Conservation (phyloP, 2,113 vertebrate species). For the Atractosteus spatula region DNA sequence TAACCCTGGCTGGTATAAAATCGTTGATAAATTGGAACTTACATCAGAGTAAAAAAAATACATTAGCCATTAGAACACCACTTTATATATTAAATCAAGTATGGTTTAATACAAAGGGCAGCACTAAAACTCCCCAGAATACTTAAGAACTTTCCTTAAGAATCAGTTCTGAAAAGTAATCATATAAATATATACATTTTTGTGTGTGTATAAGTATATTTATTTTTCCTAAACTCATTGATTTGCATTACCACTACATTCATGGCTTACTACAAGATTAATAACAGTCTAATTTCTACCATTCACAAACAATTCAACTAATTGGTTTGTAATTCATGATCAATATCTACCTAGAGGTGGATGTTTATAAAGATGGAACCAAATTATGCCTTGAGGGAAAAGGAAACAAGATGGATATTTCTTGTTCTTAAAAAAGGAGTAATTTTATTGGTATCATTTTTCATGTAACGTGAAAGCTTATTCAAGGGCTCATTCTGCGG, state of each 20-base stretch:
- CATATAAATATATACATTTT: too few species aligned
- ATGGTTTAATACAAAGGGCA: background rate
- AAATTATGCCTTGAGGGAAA: constrained; percentile 17
- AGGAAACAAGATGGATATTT: constrained; percentile 17
- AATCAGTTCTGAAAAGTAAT: background rate
- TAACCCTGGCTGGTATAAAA: too few species aligned
- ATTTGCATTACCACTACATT: constrained; percentile 24
- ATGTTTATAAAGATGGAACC: constrained; percentile 25
- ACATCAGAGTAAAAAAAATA: too few species aligned
- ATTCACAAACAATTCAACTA: constrained; percentile 16
- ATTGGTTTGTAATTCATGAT: constrained; percentile 35
- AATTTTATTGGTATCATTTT: constrained; percentile 4
- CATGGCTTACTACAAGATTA: constrained; percentile 34
- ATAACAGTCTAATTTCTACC: constrained; percentile 12
- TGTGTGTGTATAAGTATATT: constrained; percentile 4
- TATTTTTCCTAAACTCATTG: constrained; percentile 10
- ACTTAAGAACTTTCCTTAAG: background rate
- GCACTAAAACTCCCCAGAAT: background rate
- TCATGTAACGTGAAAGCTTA: too few species aligned
- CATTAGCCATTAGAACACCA: too few species aligned
- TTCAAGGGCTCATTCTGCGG: too few species aligned
- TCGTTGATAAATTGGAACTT: too few species aligned
- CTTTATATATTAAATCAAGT: too few species aligned
- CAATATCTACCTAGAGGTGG: constrained; percentile 10
- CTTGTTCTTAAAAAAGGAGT: constrained; percentile 20